Conservation (phyloP, 2,797 vertebrate genomes). For the Pogoniulus pusillus region DNA sequence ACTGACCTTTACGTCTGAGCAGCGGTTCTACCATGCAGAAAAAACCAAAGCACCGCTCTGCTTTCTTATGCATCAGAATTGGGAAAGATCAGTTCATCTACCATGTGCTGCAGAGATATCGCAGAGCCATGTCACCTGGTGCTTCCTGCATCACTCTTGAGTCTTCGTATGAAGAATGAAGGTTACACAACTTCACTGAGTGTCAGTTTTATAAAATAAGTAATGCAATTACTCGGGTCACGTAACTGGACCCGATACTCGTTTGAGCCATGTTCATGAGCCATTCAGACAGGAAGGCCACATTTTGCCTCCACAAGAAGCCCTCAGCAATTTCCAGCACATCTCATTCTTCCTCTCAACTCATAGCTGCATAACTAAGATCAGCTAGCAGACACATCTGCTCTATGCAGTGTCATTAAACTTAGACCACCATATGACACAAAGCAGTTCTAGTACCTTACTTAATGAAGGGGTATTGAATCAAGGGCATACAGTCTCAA, state of each 20-base stretch:
- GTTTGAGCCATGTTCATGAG: background rate
- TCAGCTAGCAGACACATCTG: background rate
- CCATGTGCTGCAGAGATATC: background rate
- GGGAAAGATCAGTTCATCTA: background rate
- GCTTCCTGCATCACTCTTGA: rapidly evolving
- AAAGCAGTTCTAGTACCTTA: background rate
- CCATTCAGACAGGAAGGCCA: background rate
- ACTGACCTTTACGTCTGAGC: background rate
- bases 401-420: background rate
- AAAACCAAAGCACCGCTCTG: background rate
- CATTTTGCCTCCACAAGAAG: background rate
- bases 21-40: background rate
- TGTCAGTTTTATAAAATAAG: background rate
- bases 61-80: background rate
- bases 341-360: background rate
- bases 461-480: background rate
- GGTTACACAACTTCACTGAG: background rate
- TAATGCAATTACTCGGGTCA: background rate
- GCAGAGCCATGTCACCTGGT: rapidly evolving
- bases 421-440: background rate
- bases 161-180: background rate
- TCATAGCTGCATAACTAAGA: background rate
- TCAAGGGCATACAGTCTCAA: background rate
- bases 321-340: background rate
- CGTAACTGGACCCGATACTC: background rate